Evolutionary conservation across 2,113 vertebrate genomes (phyloP).

Genomic region (Lanius collurio): DNA sequence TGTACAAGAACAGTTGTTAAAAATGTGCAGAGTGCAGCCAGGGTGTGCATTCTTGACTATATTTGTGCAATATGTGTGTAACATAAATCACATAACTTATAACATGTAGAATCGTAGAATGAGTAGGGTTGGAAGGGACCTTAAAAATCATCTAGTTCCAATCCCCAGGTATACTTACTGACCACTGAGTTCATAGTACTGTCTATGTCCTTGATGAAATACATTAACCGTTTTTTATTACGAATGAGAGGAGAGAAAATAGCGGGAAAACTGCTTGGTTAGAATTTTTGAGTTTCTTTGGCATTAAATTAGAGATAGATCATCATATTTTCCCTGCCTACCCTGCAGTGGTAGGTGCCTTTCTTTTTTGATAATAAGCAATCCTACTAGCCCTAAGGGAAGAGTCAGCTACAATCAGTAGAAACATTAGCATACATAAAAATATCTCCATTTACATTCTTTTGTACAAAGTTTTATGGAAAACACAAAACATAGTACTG

Average conservation of each 20-base stretch:
- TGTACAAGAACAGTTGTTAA: neutral
- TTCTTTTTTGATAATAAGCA: neutral
- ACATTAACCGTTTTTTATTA: neutral
- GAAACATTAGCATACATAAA: neutral
- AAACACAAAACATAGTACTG: neutral
- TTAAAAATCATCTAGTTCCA: neutral
- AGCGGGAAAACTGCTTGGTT: neutral
- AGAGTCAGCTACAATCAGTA: neutral
- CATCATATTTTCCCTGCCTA: neutral
- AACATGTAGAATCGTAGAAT: neutral
- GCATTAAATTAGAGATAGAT: neutral
- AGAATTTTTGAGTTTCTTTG: neutral
- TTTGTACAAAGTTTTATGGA: neutral
- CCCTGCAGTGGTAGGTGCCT: neutral
- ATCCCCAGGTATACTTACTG: neutral
- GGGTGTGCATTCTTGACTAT: neutral
- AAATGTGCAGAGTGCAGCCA: accelerated
- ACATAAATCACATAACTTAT: neutral
- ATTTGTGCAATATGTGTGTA: neutral
- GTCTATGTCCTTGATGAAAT: neutral
- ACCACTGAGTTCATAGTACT: neutral
- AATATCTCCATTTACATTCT: neutral
- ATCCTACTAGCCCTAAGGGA: neutral
- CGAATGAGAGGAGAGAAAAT: neutral
- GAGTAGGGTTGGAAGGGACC: neutral